A percentile compares a stretch with the other conserved stretches of the same genome.
phyloP scores from a whole-genome alignment of 2,113 vertebrate species.

The Ancistrus triradiatus region DNA sequence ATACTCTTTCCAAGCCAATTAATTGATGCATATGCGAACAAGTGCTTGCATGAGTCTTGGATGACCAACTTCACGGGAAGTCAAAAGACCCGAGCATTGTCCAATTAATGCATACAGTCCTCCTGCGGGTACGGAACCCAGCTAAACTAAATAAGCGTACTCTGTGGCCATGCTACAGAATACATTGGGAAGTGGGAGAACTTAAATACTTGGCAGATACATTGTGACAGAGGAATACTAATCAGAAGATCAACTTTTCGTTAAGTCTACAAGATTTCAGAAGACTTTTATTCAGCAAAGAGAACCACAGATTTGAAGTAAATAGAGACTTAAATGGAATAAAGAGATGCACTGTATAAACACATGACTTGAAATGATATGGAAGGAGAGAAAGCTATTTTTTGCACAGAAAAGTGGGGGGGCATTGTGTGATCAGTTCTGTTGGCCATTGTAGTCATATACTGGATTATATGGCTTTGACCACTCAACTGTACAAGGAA shows the following conservation, averaged over 20 bases:
- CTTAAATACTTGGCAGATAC: conserved; percentile 64
- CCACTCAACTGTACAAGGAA: conserved; percentile 64
- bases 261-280: conserved; percentile 70
- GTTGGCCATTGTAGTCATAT: conserved; percentile 69
- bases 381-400: no score
- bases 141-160: conserved; percentile 42
- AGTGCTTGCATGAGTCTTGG: conserved; percentile 64
- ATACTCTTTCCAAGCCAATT: conserved; percentile 73
- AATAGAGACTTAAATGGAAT: conserved; percentile 68
- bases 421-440: not conserved
- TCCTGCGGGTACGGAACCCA: conserved; percentile 48
- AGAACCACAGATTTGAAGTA: conserved; percentile 72
- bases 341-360: conserved; percentile 62
- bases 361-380: conserved; percentile 57
- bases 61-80: conserved; percentile 65
- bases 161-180: conserved; percentile 46
- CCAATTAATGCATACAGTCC: conserved; percentile 63
- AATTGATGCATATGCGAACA: conserved; percentile 71
- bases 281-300: conserved; percentile 65
- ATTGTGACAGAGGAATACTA: conserved; percentile 74
- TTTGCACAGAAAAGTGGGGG: not conserved
- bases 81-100: conserved; percentile 54
- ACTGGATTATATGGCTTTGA: conserved; percentile 75
- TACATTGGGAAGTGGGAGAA: conserved; percentile 55
- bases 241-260: conserved; percentile 73